Conservation (phyloP, 2,888 invertebrate species). For the Drosophila trichaetosa region DNA sequence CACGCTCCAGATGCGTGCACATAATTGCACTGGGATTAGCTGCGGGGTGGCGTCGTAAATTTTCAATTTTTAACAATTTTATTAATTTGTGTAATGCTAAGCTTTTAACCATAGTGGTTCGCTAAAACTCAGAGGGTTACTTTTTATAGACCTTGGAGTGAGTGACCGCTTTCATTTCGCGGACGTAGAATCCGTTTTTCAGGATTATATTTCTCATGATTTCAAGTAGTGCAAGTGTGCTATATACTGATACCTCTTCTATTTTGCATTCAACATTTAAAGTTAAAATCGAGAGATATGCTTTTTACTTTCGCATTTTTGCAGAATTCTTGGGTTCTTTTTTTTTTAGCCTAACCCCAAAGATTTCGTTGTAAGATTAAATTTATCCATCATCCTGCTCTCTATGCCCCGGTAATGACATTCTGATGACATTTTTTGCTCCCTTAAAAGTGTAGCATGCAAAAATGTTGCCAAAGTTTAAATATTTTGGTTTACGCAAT, state of each 20-base stretch:
- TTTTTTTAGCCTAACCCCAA: background rate
- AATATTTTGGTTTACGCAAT: constrained; percentile 29
- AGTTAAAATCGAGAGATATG: background rate
- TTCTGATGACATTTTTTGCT: constrained; percentile 71
- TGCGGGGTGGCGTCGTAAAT: background rate
- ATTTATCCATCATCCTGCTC: background rate
- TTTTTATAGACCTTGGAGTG: background rate
- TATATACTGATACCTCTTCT: background rate
- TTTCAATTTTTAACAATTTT: constrained; percentile 14
- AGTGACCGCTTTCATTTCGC: background rate
- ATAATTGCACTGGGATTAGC: constrained; percentile 18
- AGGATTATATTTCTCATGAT: background rate
- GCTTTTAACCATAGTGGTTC: background rate
- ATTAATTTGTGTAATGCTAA: constrained; percentile 11
- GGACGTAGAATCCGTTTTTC: background rate
- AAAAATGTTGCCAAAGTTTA: constrained; percentile 27
- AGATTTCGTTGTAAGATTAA: background rate
- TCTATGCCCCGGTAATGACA: constrained; percentile 55
- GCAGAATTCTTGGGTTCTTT: background rate
- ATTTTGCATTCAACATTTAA: background rate
- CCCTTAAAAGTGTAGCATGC: constrained; percentile 22
- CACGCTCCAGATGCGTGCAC: constrained; percentile 9
- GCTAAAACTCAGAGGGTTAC: background rate
- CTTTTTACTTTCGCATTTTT: background rate
- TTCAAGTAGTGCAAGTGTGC: background rate